Evolutionary conservation across 2,113 vertebrate species (phyloP), one percentile per base, ranked within the genome.

Genomic region (Sprattus sprattus): DNA sequence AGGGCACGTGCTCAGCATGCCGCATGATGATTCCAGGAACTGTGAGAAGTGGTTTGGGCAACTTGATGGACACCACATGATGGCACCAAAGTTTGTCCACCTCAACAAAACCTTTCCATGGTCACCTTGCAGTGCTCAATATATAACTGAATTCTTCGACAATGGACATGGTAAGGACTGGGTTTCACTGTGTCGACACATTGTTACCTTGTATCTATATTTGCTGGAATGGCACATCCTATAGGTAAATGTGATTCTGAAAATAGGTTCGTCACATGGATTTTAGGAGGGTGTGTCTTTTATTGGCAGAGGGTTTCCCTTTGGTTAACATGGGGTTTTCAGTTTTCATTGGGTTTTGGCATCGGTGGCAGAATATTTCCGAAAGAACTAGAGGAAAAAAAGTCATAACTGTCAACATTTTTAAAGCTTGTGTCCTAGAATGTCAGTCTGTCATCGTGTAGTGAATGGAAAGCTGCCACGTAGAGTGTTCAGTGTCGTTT

Each of bases 1-100:
- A 99, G 98, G 98, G 20, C 98, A 99, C 0, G 97, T 99, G 60
- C 93, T 99, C 92, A 98, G 97, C 89, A 99, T 99, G 97, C 97
- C 97, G 20, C 98, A 99, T 0, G 98, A 99, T 0, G 97, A 99
- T 92, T 98, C 97, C 86, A 99, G 96, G 91, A 97, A 94, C 85
- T 99, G 98, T 0, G 93, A 96, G 87, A 93, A 93, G 88, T 91
- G 96, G 83, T 99, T 99, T 0, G 97, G 97, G 16, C 93, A 96
- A 71, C 94, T 97, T 0, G 95, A 95, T 46, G 93, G 93, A 71
- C 95, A 97, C 91, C 94, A 97, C 50, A 93, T 99, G 93, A 99
- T 99, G 98, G 97, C 98, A 0, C 95, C 98, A 0, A 89, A 97
- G 84, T 97, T 98, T 13, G 84, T 98, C 88, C 96, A 96, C 87